Evolutionary conservation across 2,113 vertebrate genomes (phyloP), one percentile per base, ranked within the genome.

Genomic region (Galemys pyrenaicus): DNA sequence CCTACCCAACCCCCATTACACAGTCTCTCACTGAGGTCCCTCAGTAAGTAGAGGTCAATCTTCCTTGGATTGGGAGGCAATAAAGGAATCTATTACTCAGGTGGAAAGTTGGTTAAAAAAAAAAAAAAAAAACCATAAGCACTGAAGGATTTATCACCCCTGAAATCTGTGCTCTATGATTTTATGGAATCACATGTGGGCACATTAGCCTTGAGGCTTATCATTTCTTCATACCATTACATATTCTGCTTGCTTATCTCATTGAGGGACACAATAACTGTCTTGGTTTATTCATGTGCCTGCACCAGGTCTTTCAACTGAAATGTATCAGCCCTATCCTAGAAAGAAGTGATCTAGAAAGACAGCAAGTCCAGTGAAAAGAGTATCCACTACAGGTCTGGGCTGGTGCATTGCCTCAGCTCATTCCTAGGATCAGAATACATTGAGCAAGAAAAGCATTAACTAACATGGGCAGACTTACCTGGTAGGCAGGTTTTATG

Each of bases 211-310:
- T 79, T 79, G 46, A 70, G 41, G 64, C 71, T 93, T 93, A 79
- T 93, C 95, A 77, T 92, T 70, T 51, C 60, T n/a, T 75, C 39
- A 10, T 3, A 39, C 79, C 65, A 51, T 87, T 91, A 87, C 96
- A 58, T 51, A 49, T 65, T 80, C 68, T 32, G 32, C 70, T 91
- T 28, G 56, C 91, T 96, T 94, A 75, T 95, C 87, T 96, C 87
- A 92, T 70, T 60, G 87, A 81, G 41, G 46, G 41, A 58, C 60
- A 24, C 64, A 71, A 67, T 93, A 93, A 80, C 93, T 91, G 83
- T 81, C 94, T 92, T 91, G 83, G 44, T 96, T 97, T 96, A 94
- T 87, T 95, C 95, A 92, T 77, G 79, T 80, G 49, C 93, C 41
- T 73, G 70, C 35, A 8, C 60, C 30, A 39, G 65, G 60, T 96